These are phyloP conservation scores for Gouania willdenowi DNA, from an alignment of 2,797 vertebrate species.

Conservation along the genomic window DNA sequence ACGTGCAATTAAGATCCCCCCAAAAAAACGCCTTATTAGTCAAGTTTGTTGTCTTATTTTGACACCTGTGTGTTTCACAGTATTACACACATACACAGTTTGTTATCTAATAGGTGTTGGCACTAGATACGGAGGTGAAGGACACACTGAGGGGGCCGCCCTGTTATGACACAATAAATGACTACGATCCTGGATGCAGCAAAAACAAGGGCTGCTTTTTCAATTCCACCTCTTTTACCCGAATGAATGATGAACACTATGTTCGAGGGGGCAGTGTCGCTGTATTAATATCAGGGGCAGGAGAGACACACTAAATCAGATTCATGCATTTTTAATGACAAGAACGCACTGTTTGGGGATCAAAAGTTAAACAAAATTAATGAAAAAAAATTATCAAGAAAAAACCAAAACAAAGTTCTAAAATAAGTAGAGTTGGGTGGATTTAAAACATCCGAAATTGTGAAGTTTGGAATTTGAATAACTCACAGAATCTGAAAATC, in stretches of 20 bases:
- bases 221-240: constrained; percentile 66
- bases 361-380: constrained; percentile 11
- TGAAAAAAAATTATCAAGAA: not conserved
- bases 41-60: constrained; percentile 7
- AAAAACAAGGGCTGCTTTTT: constrained; percentile 71
- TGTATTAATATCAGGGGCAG: constrained; percentile 91
- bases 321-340: constrained; percentile 78
- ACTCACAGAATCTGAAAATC: too few relatives aligned
- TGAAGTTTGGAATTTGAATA: too few relatives aligned
- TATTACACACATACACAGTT: constrained; percentile 32
- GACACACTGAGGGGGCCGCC: constrained; percentile 37
- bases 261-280: constrained; percentile 75
- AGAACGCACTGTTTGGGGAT: constrained; percentile 22
- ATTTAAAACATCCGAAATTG: too few relatives aligned
- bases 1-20: not conserved
- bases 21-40: not conserved
- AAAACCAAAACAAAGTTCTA: not conserved
- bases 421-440: too few relatives aligned
- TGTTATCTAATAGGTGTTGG: constrained; percentile 35
- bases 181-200: constrained; percentile 57
- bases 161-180: constrained; percentile 65
- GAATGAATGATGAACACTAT: constrained; percentile 66
- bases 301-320: constrained; percentile 85
- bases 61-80: constrained; percentile 5
- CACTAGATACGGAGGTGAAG: constrained; percentile 51